A percentile compares a stretch with the other conserved stretches of the same genome.
Evolutionary conservation across 2,888 invertebrate species (phyloP).

Genomic region (Seira sanloemensis): DNA sequence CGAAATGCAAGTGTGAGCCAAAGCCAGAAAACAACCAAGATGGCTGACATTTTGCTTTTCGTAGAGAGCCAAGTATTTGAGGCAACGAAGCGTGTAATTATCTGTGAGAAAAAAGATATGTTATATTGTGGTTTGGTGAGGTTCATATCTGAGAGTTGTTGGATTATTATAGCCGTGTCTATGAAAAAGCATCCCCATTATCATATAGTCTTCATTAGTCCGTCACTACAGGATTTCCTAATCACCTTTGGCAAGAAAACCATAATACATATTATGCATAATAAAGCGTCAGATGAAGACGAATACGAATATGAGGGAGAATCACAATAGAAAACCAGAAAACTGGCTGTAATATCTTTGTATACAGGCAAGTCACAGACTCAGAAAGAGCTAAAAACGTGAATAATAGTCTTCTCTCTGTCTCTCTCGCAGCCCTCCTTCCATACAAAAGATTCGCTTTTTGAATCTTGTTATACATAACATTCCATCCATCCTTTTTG

Average conservation of each 20-base stretch:
- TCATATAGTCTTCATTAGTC: conserved; percentile 58
- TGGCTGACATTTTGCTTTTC: conserved; percentile 54
- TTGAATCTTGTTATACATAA: too few relatives aligned
- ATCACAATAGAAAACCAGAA: too few relatives aligned
- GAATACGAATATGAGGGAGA: too few relatives aligned
- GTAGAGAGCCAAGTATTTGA: conserved; percentile 42
- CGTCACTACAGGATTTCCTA: conserved; percentile 62
- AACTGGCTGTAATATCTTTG: too few relatives aligned
- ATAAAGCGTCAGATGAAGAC: too few relatives aligned
- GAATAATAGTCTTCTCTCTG: too few relatives aligned
- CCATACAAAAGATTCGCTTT: too few relatives aligned
- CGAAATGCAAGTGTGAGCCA: conserved; percentile 5
- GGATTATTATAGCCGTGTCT: conserved; percentile 48
- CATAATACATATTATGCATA: too few relatives aligned
- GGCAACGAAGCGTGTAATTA: conserved; percentile 57
- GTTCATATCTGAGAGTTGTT: conserved; percentile 23
- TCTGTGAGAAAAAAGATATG: conserved; percentile 39
- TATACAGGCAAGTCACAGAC: too few relatives aligned
- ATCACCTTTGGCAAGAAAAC: conserved; percentile 61
- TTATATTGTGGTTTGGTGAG: conserved; percentile 9
- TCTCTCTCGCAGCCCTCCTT: too few relatives aligned
- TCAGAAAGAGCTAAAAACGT: too few relatives aligned
- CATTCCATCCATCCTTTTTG: too few relatives aligned
- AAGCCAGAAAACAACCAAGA: conserved; percentile 31
- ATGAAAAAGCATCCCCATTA: conserved; percentile 53